Evolutionary conservation across 2,797 vertebrate species (phyloP).

Genomic region (Sitta carolinensis): DNA sequence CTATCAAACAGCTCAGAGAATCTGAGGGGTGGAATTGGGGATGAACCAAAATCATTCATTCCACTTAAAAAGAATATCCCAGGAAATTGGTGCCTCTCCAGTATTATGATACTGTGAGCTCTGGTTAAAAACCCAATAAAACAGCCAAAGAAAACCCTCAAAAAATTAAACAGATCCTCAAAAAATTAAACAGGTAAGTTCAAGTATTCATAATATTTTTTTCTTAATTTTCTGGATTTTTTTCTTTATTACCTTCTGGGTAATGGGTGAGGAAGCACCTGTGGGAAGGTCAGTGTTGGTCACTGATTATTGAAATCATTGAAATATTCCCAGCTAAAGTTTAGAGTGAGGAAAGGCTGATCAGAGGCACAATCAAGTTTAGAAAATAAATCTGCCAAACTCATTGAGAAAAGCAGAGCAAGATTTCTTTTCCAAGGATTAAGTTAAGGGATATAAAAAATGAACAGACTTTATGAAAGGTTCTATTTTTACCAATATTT

Average conservation of each 20-base stretch:
- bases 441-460: neutral
- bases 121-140: neutral
- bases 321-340: neutral
- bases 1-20: neutral
- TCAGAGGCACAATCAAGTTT: neutral
- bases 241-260: neutral
- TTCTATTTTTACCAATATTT: neutral
- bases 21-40: neutral
- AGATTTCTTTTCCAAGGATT: neutral
- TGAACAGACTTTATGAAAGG: neutral
- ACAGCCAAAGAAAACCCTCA: neutral
- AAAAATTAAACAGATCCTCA: neutral
- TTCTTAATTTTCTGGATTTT: neutral
- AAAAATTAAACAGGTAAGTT: neutral
- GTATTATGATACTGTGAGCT: neutral
- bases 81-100: neutral
- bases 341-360: neutral
- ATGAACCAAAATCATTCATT: neutral
- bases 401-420: neutral
- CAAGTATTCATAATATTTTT: neutral
- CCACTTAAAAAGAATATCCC: neutral
- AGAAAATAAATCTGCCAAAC: neutral
- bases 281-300: neutral
- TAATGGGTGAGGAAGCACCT: neutral
- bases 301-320: neutral